Evolutionary conservation across 2,113 vertebrate genomes (phyloP).

Genomic region (Leptobrachium ailaonicum): DNA sequence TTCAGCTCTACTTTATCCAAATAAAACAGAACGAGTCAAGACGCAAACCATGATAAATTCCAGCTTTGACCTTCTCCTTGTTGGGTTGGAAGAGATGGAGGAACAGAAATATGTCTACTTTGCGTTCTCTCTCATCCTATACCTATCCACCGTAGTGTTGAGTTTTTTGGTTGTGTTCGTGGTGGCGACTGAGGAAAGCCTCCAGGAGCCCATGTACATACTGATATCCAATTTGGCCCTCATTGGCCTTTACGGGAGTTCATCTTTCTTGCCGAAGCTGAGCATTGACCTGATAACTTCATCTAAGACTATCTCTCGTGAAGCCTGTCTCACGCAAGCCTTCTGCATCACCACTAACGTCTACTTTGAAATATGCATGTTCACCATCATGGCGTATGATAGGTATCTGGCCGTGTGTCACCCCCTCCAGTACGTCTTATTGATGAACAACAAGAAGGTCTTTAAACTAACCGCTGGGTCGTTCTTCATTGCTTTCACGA

Average conservation of each 20-base stretch:
- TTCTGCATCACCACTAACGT: neutral
- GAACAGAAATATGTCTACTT: neutral
- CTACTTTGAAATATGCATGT: constrained; percentile 3
- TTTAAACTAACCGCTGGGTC: neutral
- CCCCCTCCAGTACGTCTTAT: neutral
- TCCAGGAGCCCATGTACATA: constrained; percentile 37
- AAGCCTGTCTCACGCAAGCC: neutral
- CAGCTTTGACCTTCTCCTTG: neutral
- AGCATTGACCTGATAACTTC: constrained; percentile 12
- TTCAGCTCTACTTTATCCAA: too few species aligned
- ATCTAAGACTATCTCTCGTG: neutral
- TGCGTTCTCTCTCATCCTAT: neutral
- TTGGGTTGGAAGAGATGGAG: constrained; percentile 26
- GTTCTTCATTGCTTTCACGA: neutral
- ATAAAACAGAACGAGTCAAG: neutral
- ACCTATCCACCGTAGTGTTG: neutral
- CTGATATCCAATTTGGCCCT: constrained; percentile 10
- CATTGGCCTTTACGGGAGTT: constrained; percentile 18
- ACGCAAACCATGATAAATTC: neutral
- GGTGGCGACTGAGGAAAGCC: neutral
- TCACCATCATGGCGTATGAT: constrained; percentile 32
- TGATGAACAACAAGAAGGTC: constrained; percentile 16
- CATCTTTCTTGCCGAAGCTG: constrained; percentile 3
- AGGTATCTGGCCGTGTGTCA: constrained; percentile 20
- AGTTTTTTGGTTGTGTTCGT: neutral